Conservation (phyloP, 2,888 invertebrate genomes). For the Caenorhabditis auriculariae region DNA sequence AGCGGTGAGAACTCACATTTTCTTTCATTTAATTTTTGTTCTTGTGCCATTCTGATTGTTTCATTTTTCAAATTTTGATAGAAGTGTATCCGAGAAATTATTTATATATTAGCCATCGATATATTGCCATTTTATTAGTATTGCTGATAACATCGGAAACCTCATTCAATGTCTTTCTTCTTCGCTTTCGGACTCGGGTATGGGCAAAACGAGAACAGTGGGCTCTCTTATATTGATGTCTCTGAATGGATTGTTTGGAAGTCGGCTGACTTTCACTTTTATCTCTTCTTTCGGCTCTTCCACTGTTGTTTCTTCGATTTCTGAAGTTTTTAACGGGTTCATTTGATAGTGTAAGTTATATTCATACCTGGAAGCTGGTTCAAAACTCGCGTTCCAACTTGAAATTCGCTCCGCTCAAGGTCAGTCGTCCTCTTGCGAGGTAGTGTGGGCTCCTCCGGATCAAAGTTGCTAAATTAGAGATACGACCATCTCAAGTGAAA, state of each 20-base stretch:
- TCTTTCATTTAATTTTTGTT: not conserved
- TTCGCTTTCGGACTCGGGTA: slow-evolving; percentile 15
- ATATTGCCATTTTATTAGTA: not conserved
- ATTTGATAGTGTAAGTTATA: too few species aligned
- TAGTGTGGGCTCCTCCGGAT: too few species aligned
- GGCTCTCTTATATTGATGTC: slow-evolving; percentile 29
- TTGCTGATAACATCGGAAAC: not conserved
- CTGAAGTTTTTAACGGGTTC: too few species aligned
- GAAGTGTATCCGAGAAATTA: not conserved
- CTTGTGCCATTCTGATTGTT: not conserved
- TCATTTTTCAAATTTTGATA: not conserved
- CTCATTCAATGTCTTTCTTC: not conserved
- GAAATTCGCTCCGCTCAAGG: too few species aligned
- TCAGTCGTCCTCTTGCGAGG: too few species aligned
- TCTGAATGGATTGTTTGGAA: slow-evolving; percentile 36
- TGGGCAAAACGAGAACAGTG: slow-evolving; percentile 24
- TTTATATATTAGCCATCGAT: not conserved
- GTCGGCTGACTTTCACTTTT: too few species aligned
- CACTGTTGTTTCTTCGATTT: not conserved
- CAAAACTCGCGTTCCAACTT: too few species aligned
- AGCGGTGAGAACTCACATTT: not conserved
- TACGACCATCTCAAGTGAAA: too few species aligned
- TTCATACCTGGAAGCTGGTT: too few species aligned
- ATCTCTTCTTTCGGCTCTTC: slow-evolving; percentile 5
- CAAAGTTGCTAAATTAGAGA: too few species aligned